A percentile compares a stretch with the other conserved stretches of the same genome.
phyloP scores from a whole-genome alignment of 1,140 invertebrate species.

The Micrasema minimum region DNA sequence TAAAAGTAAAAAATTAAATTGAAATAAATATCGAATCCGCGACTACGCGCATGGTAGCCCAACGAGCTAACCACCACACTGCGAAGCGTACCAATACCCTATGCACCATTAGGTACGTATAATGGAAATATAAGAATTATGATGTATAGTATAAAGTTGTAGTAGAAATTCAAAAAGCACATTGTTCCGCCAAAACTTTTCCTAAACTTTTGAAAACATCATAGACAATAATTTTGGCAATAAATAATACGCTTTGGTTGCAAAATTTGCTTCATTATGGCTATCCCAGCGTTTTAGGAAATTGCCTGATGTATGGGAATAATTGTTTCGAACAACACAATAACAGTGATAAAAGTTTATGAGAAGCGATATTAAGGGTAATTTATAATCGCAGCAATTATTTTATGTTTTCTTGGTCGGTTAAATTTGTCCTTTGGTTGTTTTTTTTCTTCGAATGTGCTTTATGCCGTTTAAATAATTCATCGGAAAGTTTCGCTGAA shows the following conservation, averaged over 20 bases:
- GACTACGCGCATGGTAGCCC: too few species aligned
- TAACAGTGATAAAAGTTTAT: conserved; percentile 2
- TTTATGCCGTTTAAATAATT: conserved; percentile 3
- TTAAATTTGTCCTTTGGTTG: background rate
- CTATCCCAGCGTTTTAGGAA: background rate
- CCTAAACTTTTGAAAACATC: too few species aligned
- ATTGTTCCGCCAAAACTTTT: too few species aligned
- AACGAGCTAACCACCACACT: too few species aligned
- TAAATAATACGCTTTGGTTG: background rate
- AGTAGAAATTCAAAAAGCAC: too few species aligned
- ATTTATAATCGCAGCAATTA: conserved; percentile 22
- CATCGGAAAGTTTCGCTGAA: conserved; percentile 5
- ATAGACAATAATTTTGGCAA: conserved; percentile 12
- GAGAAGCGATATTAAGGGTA: conserved; percentile 5
- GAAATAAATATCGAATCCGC: too few species aligned
- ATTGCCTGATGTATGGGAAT: conserved; percentile 5
- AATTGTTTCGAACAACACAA: conserved; percentile 24
- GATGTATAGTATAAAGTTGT: too few species aligned
- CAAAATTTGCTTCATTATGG: background rate
- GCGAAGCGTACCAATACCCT: too few species aligned
- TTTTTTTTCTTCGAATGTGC: background rate
- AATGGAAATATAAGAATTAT: too few species aligned
- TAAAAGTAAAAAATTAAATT: too few species aligned
- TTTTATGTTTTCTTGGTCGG: conserved; percentile 22
- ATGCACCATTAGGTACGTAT: too few species aligned